Evolutionary conservation across 1,140 invertebrate genomes (phyloP), one percentile per base, ranked within the genome.

Genomic region (Leguminivora glycinivorella): DNA sequence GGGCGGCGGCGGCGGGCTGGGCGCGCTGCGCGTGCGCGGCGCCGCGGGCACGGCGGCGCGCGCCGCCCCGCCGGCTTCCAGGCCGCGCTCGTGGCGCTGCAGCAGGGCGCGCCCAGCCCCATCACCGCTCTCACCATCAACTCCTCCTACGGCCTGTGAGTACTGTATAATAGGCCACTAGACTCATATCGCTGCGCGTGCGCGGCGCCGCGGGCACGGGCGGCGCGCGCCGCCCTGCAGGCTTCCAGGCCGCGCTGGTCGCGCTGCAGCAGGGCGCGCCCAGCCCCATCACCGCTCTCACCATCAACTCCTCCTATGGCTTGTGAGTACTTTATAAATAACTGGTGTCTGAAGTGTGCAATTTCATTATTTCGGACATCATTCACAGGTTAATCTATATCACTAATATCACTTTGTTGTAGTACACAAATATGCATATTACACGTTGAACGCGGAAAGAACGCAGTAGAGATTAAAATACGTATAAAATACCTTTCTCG

Each of bases 91-190:
- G 96, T 99, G 76, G 99, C 98, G 92, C 92, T 99, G 78, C 91
- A 91, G 79, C 83, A 75, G 67, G 85, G 84, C 75, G 77, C 87
- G 60, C 83, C 89, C 52, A 85, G 89, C 75, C 85, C 90, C 75
- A 70, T 85, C 74, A 96, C 97, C 70, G 95, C 97, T 71, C 94
- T 99, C 80, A 96, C 96, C 80, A 94, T 99, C 83, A 99, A 99
- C 92, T 98, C 98, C 76, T 97, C 96, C 26, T 99, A 98, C 92
- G 98, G 98, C 88, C 93, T 99, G 98, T 99, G 93, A 97, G 97
- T 96, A 74, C 73, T 3, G 17, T 12, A 34, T 10, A 34, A 9
- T n/a, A n/a, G n/a, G n/a, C n/a, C n/a, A n/a, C n/a, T n/a, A n/a
- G n/a, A n/a, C n/a, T n/a, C n/a, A n/a, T n/a, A n/a, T n/a, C n/a